phyloP scores from a whole-genome alignment of 2,113 vertebrate genomes.

The Hippocampus mohnikei region DNA sequence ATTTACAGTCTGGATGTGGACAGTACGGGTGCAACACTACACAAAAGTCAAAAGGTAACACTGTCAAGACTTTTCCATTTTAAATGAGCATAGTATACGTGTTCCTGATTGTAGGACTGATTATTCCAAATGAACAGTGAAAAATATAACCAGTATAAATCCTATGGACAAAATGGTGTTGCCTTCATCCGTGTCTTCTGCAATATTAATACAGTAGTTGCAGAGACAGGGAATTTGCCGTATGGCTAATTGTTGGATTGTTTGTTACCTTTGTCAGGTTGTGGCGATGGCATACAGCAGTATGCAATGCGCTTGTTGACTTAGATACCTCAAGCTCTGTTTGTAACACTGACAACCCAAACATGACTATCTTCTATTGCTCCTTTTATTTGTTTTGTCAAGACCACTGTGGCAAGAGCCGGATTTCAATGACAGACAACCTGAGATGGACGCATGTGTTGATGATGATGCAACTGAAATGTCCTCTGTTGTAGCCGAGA shows the following conservation, averaged over 20 bases:
- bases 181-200: background rate
- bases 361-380: background rate
- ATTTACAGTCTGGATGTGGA: too few relatives aligned
- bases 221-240: too few relatives aligned
- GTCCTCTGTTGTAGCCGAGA: background rate
- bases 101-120: slow-evolving; percentile 59
- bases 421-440: background rate
- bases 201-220: background rate
- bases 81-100: too few relatives aligned
- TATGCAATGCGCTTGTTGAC: slow-evolving; percentile 83
- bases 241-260: background rate
- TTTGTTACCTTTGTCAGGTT: slow-evolving; percentile 58
- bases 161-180: background rate
- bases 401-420: background rate
- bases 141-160: too few relatives aligned
- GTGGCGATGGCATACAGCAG: slow-evolving; percentile 61
- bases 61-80: too few relatives aligned
- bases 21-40: too few relatives aligned
- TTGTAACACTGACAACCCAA: background rate
- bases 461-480: background rate
- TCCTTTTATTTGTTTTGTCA: background rate
- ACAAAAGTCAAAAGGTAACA: too few relatives aligned
- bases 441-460: background rate
- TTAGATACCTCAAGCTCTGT: slow-evolving; percentile 46
- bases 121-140: background rate